Base-by-base conservation (phyloP, 2,888 invertebrate species). In the Neria commutata region DNA sequence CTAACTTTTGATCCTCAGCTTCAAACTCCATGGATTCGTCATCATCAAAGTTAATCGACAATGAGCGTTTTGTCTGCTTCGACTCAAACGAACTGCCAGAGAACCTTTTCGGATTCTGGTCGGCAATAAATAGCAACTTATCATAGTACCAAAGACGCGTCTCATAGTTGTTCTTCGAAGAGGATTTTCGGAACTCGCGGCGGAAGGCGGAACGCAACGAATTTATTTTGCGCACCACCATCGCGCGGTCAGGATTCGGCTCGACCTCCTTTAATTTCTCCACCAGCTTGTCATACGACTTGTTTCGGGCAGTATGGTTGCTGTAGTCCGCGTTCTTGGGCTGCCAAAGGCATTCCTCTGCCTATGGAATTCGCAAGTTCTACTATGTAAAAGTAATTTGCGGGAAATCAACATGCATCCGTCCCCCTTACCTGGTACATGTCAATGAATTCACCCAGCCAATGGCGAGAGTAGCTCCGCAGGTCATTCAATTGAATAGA, bases 221-320 rank as follows among this genome's bases (percentile, higher is more conserved):
- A 56, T 81, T 81, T 16, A 81, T 81, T 65, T 81, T 81, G 2
- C 81, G 66, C n/a, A 81, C 79, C 3, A 81, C 80, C 80, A 80
- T 81, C 14, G 77, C 73, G 23, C 81, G 74, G 62, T 81, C 80
- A 6, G 80, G 78, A 67, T 75, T 74, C 11, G 78, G 78, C 65
- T 81, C 81, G 52, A 81, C 81, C 61, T 81, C 80, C 58, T 79
- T 80, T 0, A 81, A 60, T 54, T 81, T 81, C 59, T 78, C 77
- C 1, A 80, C 79, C 3, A 81, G 63, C 56, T 78, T 77, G 59
- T 81, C 81, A 62, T 81, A 81, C 8, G 81, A 76, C 58, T 74
- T 76, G 64, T 80, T 81, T 23, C 81, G 72, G 47, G 75, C 71
- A 19, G 73, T 69, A 56, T 81, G 78, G 62, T 81, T 81, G 58